Evolutionary conservation across 2,113 vertebrate genomes (phyloP), one percentile per base, ranked within the genome.

Genomic region (Stercorarius parasiticus): DNA sequence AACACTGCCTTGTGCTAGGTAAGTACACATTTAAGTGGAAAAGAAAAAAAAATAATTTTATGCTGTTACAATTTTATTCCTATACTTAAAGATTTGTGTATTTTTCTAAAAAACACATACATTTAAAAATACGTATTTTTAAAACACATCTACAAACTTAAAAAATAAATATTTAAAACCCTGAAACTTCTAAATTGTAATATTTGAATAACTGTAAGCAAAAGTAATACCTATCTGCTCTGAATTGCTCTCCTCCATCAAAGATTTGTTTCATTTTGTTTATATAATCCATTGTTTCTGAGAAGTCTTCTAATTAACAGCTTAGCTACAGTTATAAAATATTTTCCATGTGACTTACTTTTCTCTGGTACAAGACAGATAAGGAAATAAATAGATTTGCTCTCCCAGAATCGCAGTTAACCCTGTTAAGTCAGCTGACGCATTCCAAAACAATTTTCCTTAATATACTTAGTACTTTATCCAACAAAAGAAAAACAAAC

Each of bases 351-450:
- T 2, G 80, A 95, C 58, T 92, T 94, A 82, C 27, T 82, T 77
- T 79, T 74, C 82, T 70, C 91, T 95, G 78, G 89, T 91, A 80
- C 58, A 91, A 85, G 90, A 87, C 42, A 95, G 90, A 96, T 93
- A 86, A 94, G 69, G 47, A 96, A 95, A 93, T 70, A 95, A 93
- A 96, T 52, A 94, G 66, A 77, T 84, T 69, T 73, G 32, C 34
- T 93, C 55, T 88, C 55, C 34, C 58, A 79, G 76, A 92, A 93
- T 74, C 83, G 45, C 81, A 88, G 82, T 95, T 96, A 93, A 90
- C 94, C 67, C 88, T 90, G 95, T 74, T 19, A 91, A 59, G 32
- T 92, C 81, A 86, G 59, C 52, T 66, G 69, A 65, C 56, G 56
- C 5, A 52, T 83, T 93, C 58, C 61, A 92, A 93, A 96, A 62